Conservation (phyloP, 2,797 vertebrate species). For the Botia almorhae region DNA sequence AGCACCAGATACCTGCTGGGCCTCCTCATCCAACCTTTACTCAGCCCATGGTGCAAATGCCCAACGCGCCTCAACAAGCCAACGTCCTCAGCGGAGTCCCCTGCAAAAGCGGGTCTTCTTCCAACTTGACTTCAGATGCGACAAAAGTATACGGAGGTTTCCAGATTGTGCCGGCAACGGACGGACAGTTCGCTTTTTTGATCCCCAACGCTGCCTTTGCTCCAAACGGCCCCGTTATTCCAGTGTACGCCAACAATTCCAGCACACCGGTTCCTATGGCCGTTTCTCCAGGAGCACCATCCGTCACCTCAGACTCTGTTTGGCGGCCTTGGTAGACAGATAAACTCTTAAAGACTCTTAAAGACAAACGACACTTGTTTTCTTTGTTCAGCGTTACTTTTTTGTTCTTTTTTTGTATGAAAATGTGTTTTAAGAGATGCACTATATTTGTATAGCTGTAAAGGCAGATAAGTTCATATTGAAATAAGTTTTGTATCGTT, state of each 20-base stretch:
- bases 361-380: conserved; percentile 71
- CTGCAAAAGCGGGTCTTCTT: conserved; percentile 82
- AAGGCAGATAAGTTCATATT: conserved; percentile 95
- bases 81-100: conserved; percentile 78
- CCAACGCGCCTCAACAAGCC: conserved; percentile 80
- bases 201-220: conserved; percentile 93
- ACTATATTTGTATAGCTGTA: conserved; percentile 92
- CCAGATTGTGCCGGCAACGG: conserved; percentile 93
- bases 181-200: conserved; percentile 98
- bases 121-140: conserved; percentile 78
- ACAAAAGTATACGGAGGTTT: conserved; percentile 93
- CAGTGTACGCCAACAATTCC: conserved; percentile 86
- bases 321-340: conserved; percentile 94
- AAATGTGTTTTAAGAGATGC: conserved; percentile 82
- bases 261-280: conserved; percentile 79
- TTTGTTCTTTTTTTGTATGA: conserved; percentile 66
- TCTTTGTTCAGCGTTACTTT: conserved; percentile 71
- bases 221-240: conserved; percentile 88
- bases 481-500: conserved; percentile 96
- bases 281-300: conserved; percentile 84
- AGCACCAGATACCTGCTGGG: conserved; percentile 83
- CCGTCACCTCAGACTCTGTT: conserved; percentile 90
- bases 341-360: conserved; percentile 30
- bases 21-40: conserved; percentile 81
- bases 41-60: conserved; percentile 84